A percentile compares a stretch with the other conserved stretches of the same genome.
These are phyloP conservation scores for Cantharis rustica DNA, from an alignment of 2,888 invertebrate genomes.

Conservation along the genomic window DNA sequence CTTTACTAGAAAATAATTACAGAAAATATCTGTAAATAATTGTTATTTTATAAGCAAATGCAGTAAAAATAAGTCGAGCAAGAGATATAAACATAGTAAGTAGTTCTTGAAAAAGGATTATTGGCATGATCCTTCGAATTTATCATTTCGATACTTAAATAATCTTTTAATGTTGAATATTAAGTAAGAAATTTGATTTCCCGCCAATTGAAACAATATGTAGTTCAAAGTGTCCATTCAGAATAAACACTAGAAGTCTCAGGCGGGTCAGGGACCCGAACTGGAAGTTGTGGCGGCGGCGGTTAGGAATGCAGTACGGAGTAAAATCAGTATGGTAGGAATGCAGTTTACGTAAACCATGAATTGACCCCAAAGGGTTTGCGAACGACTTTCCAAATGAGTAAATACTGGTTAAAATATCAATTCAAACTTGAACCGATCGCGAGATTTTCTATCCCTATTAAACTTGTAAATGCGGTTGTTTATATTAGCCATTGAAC, in stretches of 20 bases:
- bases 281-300: slow-evolving; percentile 37
- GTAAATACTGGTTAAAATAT: background rate
- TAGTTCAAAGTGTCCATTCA: background rate
- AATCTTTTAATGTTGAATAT: background rate
- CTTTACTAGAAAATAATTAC: too few relatives aligned
- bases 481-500: background rate
- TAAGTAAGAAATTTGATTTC: background rate
- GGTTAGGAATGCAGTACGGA: slow-evolving; percentile 41
- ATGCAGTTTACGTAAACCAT: slow-evolving; percentile 5
- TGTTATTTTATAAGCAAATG: background rate
- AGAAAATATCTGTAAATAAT: background rate
- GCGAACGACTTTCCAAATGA: slow-evolving; percentile 32
- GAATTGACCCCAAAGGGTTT: slow-evolving; percentile 39
- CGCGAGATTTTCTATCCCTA: background rate
- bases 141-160: background rate
- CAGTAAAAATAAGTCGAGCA: background rate
- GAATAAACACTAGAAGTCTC: slow-evolving; percentile 4
- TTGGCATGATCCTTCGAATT: background rate
- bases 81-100: background rate
- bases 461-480: background rate
- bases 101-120: background rate
- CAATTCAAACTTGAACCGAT: background rate
- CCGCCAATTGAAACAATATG: background rate
- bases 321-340: slow-evolving; percentile 3
- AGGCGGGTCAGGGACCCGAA: slow-evolving; percentile 34